Evolutionary conservation across 2,797 vertebrate species (phyloP), one percentile per base, ranked within the genome.

Genomic region (Oreortyx pictus): DNA sequence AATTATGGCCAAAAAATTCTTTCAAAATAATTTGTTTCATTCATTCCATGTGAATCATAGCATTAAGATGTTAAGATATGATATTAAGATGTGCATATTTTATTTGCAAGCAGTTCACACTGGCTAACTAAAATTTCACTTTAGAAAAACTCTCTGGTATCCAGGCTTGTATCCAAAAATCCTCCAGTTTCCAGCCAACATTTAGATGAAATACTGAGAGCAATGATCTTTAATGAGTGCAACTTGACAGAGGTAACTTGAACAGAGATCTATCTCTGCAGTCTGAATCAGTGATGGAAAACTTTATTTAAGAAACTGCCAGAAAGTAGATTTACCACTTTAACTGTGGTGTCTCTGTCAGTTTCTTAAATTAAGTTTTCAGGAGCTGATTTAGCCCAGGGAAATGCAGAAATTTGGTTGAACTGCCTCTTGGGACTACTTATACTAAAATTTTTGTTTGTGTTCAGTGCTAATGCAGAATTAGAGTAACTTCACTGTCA

Each of bases 281-380:
- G 92, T 86, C 74, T 70, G 41, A 49, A 70, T 52, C 78, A 81
- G 65, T 62, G 85, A 95, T 65, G 78, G 88, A 96, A 94, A 94
- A 88, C 77, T 91, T 90, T 82, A 92, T 92, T 91, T 93, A 86
- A 86, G 79, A 90, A 87, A 77, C 67, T 88, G 95, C 82, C 3
- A 5, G 54, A 79, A n/a, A 83, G 73, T 88, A 94, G 91, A 90
- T 89, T 95, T 81, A 92, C 78, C 76, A 85, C 96, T 95, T 41
- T 64, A 95, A 89, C 78, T 43, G 46, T 50, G 87, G 61, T 85
- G 65, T 68, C 88, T 89, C 25, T 88, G 87, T 80, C 91, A 73
- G 74, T 82, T 92, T 83, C 93, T 93, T 96, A 96, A 96, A 95
- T 96, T 91, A 95, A 87, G 88, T 94, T 96, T 96, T 96, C 87